Percentiles rank a stretch among this genome's conserved stretches.
Conservation (phyloP, 2,888 invertebrate species). For the Campaea margaritaria region DNA sequence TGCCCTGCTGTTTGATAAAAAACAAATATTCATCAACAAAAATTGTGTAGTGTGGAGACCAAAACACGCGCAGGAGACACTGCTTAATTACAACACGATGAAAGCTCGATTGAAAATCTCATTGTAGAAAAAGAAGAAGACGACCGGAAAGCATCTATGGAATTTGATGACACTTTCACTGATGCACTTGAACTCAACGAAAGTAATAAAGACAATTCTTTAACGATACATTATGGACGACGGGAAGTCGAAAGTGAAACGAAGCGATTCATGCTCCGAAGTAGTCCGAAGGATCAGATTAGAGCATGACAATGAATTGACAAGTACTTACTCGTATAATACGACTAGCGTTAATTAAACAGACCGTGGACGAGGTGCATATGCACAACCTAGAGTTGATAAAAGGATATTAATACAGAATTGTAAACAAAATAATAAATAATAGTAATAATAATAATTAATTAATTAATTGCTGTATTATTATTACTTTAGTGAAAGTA, state of each 20-base stretch:
- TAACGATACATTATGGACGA: slow-evolving; percentile 20
- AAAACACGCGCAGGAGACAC: too few species aligned
- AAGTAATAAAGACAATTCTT: slow-evolving; percentile 31
- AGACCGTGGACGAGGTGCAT: background rate
- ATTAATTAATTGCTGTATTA: too few species aligned
- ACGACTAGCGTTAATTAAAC: background rate
- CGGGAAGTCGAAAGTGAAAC: slow-evolving; percentile 34
- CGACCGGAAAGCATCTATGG: slow-evolving; percentile 11
- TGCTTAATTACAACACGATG: too few species aligned
- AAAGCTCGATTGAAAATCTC: too few species aligned
- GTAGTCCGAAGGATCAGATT: slow-evolving; percentile 34
- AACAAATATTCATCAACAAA: too few species aligned
- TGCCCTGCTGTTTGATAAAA: too few species aligned
- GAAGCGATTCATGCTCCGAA: slow-evolving; percentile 26
- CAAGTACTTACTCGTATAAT: background rate
- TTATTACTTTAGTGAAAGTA: too few species aligned
- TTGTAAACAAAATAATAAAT: too few species aligned
- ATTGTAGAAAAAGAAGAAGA: background rate
- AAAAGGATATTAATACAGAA: too few species aligned
- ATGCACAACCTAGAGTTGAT: too few species aligned
- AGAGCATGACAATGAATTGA: slow-evolving; percentile 21
- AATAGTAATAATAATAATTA: too few species aligned
- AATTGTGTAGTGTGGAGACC: too few species aligned
- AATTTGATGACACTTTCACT: slow-evolving; percentile 39
- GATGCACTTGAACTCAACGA: slow-evolving; percentile 38